Base-by-base conservation (phyloP, 2,797 vertebrate genomes). In the Yasuhikotakia modesta region DNA sequence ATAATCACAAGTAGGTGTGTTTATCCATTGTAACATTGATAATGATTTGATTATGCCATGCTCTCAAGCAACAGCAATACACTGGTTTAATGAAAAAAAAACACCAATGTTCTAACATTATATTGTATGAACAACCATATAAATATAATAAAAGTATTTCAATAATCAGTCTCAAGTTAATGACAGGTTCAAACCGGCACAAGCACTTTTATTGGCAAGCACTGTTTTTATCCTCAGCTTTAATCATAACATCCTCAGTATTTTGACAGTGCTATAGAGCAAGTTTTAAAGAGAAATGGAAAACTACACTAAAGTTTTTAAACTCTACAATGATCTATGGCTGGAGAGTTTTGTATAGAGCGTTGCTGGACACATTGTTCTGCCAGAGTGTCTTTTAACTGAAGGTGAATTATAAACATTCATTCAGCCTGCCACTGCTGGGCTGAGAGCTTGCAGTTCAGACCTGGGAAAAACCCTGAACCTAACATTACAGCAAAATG, bases 331-430 rank as follows among this genome's bases (percentile, higher is more conserved):
- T 43, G 0, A 43, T 43, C 8, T 43, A 58, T 70, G 58, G 50
- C 32, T 70, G 8, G 14, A 70, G 57, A 70, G 21, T 17, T 61
- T 1, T 11, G 11, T 48, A 57, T 73, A 13, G 19, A 43, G 17
- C 10, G 50, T 11, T 22, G 7, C 45, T 22, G 7, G 35, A 80
- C 78, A 63, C 22, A 30, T 69, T 73, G 70, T 79, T 43, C 78
- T 70, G 66, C 81, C 72, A 68, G 73, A 70, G 24, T 48, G 32
- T 74, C 21, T 45, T 79, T 39, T 69, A 22, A 17, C 46, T 79
- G 68, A 50, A 45, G 63, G 22, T 68, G 70, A 50, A 58, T 73
- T 73, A 68, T 35, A 79, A 66, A 58, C 70, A 73, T 50, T 67
- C 12, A 69, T 74, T 66, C 73, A 75, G 32, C 10, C 46, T 32